A percentile compares a stretch with the other conserved stretches of the same genome.
Conservation (phyloP, 2,113 vertebrate genomes). For the Capricornis sumatraensis region DNA sequence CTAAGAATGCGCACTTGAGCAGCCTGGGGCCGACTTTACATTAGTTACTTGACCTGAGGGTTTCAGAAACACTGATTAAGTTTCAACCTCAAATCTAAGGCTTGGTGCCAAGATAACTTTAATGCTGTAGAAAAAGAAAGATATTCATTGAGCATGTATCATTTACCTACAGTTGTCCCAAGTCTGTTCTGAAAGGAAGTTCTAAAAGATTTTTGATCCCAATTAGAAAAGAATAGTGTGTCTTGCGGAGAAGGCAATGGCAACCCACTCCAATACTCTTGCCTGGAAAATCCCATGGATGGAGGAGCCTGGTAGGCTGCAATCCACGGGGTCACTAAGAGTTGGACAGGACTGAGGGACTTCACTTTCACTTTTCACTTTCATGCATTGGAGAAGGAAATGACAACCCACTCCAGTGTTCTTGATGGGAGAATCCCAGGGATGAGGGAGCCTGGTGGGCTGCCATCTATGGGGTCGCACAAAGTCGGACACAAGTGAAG, state of each 20-base stretch:
- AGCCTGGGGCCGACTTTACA: neutral
- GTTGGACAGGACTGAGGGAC: too few relatives aligned
- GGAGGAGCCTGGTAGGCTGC: too few relatives aligned
- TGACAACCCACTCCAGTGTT: too few relatives aligned
- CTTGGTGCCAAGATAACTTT: neutral
- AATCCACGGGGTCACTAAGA: too few relatives aligned
- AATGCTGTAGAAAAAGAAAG: neutral
- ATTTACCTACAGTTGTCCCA: neutral
- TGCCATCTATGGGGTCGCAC: accelerated
- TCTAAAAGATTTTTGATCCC: neutral
- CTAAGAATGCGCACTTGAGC: too few relatives aligned
- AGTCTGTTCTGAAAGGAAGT: neutral
- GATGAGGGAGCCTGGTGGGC: too few relatives aligned
- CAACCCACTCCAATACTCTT: too few relatives aligned
- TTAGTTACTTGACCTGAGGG: neutral
- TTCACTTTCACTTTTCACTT: too few relatives aligned
- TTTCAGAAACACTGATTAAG: neutral
- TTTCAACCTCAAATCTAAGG: neutral
- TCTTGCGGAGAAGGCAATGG: neutral
- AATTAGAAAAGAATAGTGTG: neutral
- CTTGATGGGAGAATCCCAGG: too few relatives aligned
- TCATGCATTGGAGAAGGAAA: too few relatives aligned
- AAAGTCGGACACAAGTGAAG: too few relatives aligned
- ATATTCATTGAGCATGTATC: neutral
- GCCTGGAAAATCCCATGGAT: too few relatives aligned